Base-by-base conservation (phyloP, 2,113 vertebrate genomes). In the Haemorhous mexicanus region DNA sequence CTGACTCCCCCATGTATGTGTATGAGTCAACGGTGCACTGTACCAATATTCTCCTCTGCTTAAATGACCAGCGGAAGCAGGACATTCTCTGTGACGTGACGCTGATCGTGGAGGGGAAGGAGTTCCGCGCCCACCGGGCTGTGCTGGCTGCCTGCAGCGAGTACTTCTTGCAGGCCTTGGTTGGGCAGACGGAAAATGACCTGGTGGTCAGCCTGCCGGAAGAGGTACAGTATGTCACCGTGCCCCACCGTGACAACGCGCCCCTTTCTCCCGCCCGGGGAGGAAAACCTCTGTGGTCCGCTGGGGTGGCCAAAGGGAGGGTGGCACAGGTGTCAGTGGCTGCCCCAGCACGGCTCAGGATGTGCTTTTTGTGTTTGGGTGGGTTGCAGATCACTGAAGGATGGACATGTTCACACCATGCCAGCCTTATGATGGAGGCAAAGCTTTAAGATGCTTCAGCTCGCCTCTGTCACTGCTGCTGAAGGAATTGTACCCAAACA, bases 21-120 rank as follows among this genome's bases (percentile, higher is more conserved):
- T 99, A 99, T 99, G 99, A 99, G 99, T 99, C 99, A 97, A 99
- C 99, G 91, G 99, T 99, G 98, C 99, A 99, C 98, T 99, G 99
- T 98, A 98, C 99, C 98, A 99, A 99, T 98, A 99, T 99, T 98
- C 99, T 99, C 98, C 98, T 99, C 98, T 99, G 99, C 98, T 99
- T 99, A 98, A 99, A 99, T 98, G 99, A 99, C 98, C 99, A 99
- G 97, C 99, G 99, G 97, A 99, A 99, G 97, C 99, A 99, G 98
- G 99, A 99, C 97, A 98, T 99, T 98, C 99, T 99, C 98, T 99
- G 99, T 98, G 99, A 99, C 98, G 99, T 99, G 98, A 99, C 99
- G 26, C 98, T 99, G 97, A 98, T 99, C 84, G 99, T 99, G 98
- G 99, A 99, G 95, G 99, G 99, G 89, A 99, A 99, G 98, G 99